These are phyloP conservation scores for Pangasius djambal DNA, from an alignment of 2,797 vertebrate genomes.

Conservation along the genomic window DNA sequence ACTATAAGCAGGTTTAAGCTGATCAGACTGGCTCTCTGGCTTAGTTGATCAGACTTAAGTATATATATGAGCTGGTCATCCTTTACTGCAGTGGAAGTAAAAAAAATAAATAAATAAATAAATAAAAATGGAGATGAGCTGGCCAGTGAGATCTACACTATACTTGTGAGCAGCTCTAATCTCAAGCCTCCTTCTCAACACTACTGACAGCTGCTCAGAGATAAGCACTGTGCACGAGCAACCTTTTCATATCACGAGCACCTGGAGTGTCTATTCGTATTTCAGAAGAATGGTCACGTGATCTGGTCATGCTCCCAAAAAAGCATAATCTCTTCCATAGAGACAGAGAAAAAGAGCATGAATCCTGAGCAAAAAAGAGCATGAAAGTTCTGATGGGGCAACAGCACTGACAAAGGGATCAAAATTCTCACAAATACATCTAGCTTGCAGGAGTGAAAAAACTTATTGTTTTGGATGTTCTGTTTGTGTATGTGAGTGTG, in stretches of 20 bases:
- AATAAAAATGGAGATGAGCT: background rate
- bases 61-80: background rate
- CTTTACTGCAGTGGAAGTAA: background rate
- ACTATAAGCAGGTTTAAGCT: background rate
- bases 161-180: conserved; percentile 1
- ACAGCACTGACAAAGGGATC: background rate
- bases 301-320: conserved; percentile 7
- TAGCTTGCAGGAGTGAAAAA: background rate
- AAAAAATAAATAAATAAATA: background rate
- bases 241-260: conserved; percentile 32
- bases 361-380: background rate
- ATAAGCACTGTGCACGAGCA: background rate
- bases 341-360: background rate
- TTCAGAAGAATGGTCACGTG: conserved; percentile 1
- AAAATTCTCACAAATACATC: background rate
- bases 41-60: background rate
- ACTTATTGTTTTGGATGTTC: background rate
- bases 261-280: background rate
- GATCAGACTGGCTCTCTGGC: background rate
- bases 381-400: background rate
- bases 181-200: background rate
- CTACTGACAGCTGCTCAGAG: conserved; percentile 18
- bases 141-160: background rate
- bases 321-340: conserved; percentile 10
- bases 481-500: background rate